These are phyloP conservation scores for Semotilus atromaculatus DNA, from an alignment of 2,797 vertebrate genomes.

Conservation along the genomic window DNA sequence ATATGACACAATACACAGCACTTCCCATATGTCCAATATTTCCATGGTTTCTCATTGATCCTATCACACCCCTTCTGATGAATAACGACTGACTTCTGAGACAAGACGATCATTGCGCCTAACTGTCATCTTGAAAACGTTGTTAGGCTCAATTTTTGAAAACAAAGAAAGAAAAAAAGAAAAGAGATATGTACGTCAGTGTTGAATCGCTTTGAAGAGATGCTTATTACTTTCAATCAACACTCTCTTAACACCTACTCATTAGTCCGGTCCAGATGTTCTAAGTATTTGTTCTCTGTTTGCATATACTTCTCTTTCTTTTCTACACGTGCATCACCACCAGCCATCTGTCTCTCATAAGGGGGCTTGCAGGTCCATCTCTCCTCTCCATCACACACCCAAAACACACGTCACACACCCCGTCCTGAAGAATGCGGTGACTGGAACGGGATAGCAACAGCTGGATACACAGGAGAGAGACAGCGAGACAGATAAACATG, in stretches of 20 bases:
- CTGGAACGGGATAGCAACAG: slow-evolving; percentile 46
- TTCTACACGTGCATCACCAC: slow-evolving; percentile 32
- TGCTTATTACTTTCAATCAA: slow-evolving; percentile 46
- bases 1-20: neutral
- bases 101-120: neutral
- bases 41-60: slow-evolving; percentile 26
- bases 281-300: slow-evolving; percentile 52
- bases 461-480: slow-evolving; percentile 45
- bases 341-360: slow-evolving; percentile 49
- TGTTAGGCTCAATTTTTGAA: neutral
- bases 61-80: slow-evolving; percentile 11
- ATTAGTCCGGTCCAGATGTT: slow-evolving; percentile 56
- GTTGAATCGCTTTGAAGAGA: slow-evolving; percentile 40
- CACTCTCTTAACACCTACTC: slow-evolving; percentile 49
- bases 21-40: slow-evolving; percentile 29
- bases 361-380: slow-evolving; percentile 45
- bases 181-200: slow-evolving; percentile 16
- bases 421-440: slow-evolving; percentile 51
- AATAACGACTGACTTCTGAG: slow-evolving; percentile 31
- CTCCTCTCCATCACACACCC: slow-evolving; percentile 40
- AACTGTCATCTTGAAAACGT: neutral
- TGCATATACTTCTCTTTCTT: slow-evolving; percentile 44
- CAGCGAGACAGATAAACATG: slow-evolving; percentile 50
- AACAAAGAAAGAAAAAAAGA: neutral
- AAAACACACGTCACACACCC: slow-evolving; percentile 35